These are phyloP conservation scores for Psilanteris sp. DNA, from an alignment of 1,140 invertebrate genomes.

Conservation along the genomic window DNA sequence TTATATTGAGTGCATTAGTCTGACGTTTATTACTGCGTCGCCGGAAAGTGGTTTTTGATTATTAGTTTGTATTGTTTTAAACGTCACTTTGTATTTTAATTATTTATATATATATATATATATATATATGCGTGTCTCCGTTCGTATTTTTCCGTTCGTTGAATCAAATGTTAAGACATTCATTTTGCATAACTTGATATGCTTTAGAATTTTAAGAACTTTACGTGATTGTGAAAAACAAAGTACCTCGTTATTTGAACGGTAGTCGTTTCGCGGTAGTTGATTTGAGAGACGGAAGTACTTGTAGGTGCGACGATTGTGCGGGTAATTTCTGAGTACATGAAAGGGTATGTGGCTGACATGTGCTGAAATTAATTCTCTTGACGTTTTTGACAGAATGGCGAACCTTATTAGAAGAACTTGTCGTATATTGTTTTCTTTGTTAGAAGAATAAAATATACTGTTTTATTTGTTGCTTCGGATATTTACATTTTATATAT, in stretches of 20 bases:
- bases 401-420: constrained; percentile 46
- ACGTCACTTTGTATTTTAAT: not conserved
- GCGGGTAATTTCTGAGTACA: constrained; percentile 45
- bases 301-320: constrained; percentile 49
- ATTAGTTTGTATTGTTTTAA: no score
- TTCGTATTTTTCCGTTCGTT: no score
- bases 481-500: no score
- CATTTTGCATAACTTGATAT: constrained; percentile 40
- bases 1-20: no score
- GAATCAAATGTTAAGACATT: constrained; percentile 37
- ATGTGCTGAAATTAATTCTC: constrained; percentile 48
- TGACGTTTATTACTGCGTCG: no score
- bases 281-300: constrained; percentile 52
- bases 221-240: constrained; percentile 35
- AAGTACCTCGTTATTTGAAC: constrained; percentile 49
- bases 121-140: no score
- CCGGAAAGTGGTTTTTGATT: no score
- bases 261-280: constrained; percentile 40
- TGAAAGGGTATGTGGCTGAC: constrained; percentile 44
- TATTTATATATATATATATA: no score
- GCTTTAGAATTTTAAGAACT: constrained; percentile 37
- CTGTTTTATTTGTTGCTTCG: constrained; percentile 12
- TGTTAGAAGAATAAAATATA: constrained; percentile 30
- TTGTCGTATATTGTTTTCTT: constrained; percentile 38
- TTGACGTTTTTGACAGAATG: constrained; percentile 43